A percentile compares a stretch with the other conserved stretches of the same genome.
Conservation (phyloP, 2,113 vertebrate genomes). For the Chroicocephalus ridibundus region DNA sequence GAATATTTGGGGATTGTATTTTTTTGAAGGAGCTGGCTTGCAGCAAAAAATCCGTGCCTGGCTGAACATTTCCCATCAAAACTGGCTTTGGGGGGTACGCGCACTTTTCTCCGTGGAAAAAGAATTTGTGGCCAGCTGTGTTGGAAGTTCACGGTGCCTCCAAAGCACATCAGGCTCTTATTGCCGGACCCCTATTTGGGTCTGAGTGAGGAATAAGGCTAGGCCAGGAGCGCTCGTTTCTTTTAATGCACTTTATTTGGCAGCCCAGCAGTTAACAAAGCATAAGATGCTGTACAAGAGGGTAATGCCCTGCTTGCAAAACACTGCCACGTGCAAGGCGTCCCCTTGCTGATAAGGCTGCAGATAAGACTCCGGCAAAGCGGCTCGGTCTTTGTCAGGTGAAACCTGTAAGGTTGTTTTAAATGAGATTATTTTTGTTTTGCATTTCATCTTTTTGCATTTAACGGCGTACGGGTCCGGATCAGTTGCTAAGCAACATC, state of each 20-base stretch:
- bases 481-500: slow-evolving; percentile 61
- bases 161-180: not conserved
- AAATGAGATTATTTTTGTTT: not conserved
- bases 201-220: not conserved
- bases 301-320: not conserved
- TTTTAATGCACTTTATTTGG: not conserved
- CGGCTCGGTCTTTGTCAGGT: not conserved
- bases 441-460: not conserved
- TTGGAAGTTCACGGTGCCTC: not conserved
- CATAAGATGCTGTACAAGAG: not conserved
- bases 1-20: not conserved
- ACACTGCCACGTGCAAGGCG: not conserved
- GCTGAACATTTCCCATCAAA: not conserved
- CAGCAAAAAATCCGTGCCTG: not conserved
- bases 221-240: not conserved
- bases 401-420: not conserved
- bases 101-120: not conserved
- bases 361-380: not conserved
- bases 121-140: not conserved
- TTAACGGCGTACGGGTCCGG: not conserved
- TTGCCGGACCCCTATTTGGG: not conserved
- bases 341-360: not conserved
- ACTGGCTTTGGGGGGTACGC: not conserved
- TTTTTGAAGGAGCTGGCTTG: not conserved
- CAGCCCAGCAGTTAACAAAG: not conserved